Conservation (phyloP, 1,140 invertebrate genomes). For the Patella vulgata region DNA sequence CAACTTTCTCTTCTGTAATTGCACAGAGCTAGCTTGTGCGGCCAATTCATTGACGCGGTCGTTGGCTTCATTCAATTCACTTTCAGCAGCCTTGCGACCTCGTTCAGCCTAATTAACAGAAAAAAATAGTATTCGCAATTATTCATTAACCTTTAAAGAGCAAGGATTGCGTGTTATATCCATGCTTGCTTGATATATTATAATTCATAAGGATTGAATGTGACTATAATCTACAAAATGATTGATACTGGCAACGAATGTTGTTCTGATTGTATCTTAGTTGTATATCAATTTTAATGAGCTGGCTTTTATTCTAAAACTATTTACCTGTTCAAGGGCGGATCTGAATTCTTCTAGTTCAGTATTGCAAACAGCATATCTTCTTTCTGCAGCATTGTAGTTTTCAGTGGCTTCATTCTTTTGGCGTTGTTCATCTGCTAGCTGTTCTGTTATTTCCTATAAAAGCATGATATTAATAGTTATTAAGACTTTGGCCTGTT, state of each 20-base stretch:
- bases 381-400: conserved; percentile 94
- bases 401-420: conserved; percentile 97
- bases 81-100: conserved; percentile 94
- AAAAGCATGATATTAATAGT: background rate
- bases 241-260: no score
- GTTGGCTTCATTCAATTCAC: conserved; percentile 94
- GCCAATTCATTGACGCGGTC: conserved; percentile 96
- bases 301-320: no score
- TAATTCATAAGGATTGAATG: no score
- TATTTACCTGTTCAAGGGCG: conserved; percentile 84
- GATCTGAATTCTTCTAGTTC: conserved; percentile 96
- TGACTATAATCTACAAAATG: no score
- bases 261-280: no score
- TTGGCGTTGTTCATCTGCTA: conserved; percentile 97
- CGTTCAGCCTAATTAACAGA: conserved; percentile 85
- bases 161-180: no score
- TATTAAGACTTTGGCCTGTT: background rate
- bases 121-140: conserved; percentile 55
- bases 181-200: no score
- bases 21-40: conserved; percentile 90
- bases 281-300: no score
- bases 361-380: conserved; percentile 92
- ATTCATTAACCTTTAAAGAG: no score
- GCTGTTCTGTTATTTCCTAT: conserved; percentile 74
- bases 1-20: conserved; percentile 96